A percentile compares a stretch with the other conserved stretches of the same genome.
phyloP scores from a whole-genome alignment of 1,140 invertebrate species.

The Dinothrombium tinctorium region DNA sequence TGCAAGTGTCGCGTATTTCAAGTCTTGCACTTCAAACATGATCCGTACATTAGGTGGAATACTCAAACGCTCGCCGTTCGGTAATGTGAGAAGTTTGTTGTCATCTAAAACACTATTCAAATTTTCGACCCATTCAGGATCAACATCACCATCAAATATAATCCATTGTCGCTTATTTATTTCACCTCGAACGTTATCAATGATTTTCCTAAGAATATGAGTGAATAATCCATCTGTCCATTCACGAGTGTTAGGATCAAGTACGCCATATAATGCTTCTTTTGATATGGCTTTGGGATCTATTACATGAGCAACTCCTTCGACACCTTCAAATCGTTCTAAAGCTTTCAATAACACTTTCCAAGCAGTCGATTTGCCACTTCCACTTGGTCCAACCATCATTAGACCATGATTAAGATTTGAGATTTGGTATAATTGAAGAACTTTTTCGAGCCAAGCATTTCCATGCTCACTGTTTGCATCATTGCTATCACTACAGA shows the following conservation, averaged over 20 bases:
- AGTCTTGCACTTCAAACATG: constrained; percentile 98
- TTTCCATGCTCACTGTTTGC: not conserved
- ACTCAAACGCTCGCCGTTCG: constrained; percentile 91
- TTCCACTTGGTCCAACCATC: constrained; percentile 99
- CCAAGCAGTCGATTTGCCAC: constrained; percentile 94
- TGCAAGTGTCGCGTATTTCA: constrained; percentile 92
- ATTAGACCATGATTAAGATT: constrained; percentile 96
- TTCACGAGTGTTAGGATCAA: constrained; percentile 96
- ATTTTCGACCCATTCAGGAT: constrained; percentile 63
- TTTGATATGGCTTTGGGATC: constrained; percentile 98
- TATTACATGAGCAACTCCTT: constrained; percentile 95
- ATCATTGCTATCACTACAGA: constrained; percentile 32
- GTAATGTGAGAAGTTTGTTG: constrained; percentile 89
- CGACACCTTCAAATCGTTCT: constrained; percentile 72
- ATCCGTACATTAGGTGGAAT: constrained; percentile 91
- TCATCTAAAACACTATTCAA: constrained; percentile 94
- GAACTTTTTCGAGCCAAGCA: constrained; percentile 36
- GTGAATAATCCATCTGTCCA: constrained; percentile 99
- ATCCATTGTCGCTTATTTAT: constrained; percentile 98
- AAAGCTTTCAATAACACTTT: constrained; percentile 78
- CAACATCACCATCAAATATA: constrained; percentile 87
- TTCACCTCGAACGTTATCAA: constrained; percentile 96
- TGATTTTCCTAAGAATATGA: constrained; percentile 82
- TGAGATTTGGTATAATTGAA: constrained; percentile 97
- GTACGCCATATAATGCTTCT: constrained; percentile 85